Conservation (phyloP, 2,888 invertebrate genomes). For the Serripes groenlandicus region DNA sequence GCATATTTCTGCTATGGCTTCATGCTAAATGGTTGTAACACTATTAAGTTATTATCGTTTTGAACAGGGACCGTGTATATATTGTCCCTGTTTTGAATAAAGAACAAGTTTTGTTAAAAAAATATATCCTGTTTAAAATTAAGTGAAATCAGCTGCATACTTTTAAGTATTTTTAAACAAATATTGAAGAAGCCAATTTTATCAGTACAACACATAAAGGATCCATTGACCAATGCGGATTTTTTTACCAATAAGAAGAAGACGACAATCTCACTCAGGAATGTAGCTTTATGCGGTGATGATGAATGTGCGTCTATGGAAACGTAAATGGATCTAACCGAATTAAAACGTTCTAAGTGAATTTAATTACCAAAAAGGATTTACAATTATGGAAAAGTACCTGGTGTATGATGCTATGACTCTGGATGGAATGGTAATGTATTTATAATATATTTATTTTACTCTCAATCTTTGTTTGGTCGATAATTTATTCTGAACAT, state of each 20-base stretch:
- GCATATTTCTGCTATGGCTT: no score
- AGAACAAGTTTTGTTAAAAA: no score
- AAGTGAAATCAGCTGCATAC: no score
- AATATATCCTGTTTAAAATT: no score
- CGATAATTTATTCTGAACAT: neutral
- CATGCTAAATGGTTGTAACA: no score
- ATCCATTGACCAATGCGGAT: neutral
- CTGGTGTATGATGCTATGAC: slow-evolving; percentile 7
- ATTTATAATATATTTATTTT: neutral
- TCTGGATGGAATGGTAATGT: slow-evolving; percentile 5
- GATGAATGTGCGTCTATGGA: neutral
- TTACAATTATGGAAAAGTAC: slow-evolving; percentile 16
- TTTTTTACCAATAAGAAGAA: neutral
- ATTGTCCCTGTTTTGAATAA: no score
- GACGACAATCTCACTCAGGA: neutral
- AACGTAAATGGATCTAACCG: neutral
- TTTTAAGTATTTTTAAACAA: no score
- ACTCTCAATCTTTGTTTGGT: neutral
- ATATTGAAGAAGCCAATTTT: no score
- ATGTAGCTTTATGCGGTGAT: neutral
- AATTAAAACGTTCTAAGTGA: neutral
- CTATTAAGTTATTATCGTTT: no score
- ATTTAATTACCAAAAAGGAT: slow-evolving; percentile 14
- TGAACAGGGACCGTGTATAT: no score
- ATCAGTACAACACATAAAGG: no score